Evolutionary conservation across 2,113 vertebrate species (phyloP), one percentile per base, ranked within the genome.

Genomic region (Galemys pyrenaicus): DNA sequence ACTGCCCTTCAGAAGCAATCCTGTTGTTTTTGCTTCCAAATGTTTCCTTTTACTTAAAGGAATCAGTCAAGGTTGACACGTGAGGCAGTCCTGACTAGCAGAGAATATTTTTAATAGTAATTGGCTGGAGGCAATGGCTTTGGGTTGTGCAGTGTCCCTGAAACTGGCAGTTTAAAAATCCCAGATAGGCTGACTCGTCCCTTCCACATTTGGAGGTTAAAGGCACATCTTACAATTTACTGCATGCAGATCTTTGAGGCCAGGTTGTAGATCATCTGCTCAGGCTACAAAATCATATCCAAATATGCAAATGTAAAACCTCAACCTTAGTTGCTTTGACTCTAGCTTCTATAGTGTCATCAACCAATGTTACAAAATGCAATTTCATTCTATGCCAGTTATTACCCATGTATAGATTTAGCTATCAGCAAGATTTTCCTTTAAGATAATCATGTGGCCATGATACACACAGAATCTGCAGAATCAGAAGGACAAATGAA

Each of bases 201-300:
- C 94, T 96, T 97, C 94, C 80, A 89, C 91, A 92, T 87, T 92
- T 89, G 56, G 89, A 95, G 71, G 87, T 75, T 87, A 39, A 89
- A 91, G 79, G 19, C 86, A 87, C 75, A 92, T 97, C 87, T 93
- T 93, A 93, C 89, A 97, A 96, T 96, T 97, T 94, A 91, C 67
- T 92, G 83, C 89, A 93, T 83, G 60, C 65, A 87, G 75, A 96
- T 96, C 91, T 83, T 79, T 85, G 83, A 95, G 84, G 93, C 93
- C 92, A 97, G 95, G 97, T 96, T 97, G 84, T 93, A 96, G 92
- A 97, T 96, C 94, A 97, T 97, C 87, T 75, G 60, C 49, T 86
- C 71, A 91, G 89, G 37, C 96, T 95, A 75, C 68, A 87, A 96
- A 96, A 95, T 95, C 58, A 84, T 68, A 95, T 83, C 75, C 87